These are phyloP conservation scores for Sylvietta virens DNA, from an alignment of 2,113 vertebrate species.

Conservation along the genomic window DNA sequence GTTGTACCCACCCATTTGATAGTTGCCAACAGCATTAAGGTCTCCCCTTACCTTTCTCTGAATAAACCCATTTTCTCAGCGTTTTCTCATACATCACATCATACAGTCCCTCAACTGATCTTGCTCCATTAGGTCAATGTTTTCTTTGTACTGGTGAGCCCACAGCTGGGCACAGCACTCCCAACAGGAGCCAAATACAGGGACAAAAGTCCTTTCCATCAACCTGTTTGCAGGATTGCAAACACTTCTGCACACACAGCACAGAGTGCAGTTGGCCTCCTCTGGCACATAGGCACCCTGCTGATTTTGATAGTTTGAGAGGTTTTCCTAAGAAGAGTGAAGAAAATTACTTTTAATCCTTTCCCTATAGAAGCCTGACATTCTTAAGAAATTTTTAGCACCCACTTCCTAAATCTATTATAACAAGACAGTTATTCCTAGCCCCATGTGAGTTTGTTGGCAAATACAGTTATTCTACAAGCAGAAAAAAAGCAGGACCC, in stretches of 20 bases:
- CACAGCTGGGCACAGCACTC: background rate
- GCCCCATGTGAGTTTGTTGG: background rate
- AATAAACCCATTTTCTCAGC: background rate
- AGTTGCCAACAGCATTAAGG: background rate
- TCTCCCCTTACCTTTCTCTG: background rate
- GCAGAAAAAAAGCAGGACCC: background rate
- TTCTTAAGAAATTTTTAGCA: background rate
- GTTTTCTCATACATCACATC: background rate
- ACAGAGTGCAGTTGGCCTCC: background rate
- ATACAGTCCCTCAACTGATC: background rate
- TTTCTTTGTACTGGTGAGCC: background rate
- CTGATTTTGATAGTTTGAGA: background rate
- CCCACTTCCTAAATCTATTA: background rate
- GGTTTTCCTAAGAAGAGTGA: background rate
- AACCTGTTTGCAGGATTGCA: background rate
- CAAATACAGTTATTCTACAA: background rate
- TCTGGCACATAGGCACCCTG: background rate
- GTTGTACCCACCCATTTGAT: background rate
- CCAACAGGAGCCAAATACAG: background rate
- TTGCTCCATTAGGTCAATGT: background rate
- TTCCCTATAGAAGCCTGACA: background rate
- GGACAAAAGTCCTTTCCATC: background rate
- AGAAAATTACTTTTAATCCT: background rate
- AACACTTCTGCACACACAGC: background rate
- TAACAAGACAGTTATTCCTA: background rate